Evolutionary conservation across 2,113 vertebrate species (phyloP).

Genomic region (Prinia subflava): DNA sequence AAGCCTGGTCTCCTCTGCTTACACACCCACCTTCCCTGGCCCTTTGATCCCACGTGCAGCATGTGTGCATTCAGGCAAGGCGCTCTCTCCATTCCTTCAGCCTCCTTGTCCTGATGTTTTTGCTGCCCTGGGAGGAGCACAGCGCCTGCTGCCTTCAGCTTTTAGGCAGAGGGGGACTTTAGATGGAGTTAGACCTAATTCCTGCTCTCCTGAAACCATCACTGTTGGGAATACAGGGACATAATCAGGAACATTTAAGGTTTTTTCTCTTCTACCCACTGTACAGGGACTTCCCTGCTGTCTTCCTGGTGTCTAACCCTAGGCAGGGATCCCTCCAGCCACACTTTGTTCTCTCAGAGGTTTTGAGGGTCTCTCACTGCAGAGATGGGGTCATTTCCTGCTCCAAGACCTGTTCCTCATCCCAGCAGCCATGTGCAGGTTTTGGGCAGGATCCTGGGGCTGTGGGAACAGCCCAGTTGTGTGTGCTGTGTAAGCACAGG

Average conservation of each 20-base stretch:
- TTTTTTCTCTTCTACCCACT: too few relatives aligned
- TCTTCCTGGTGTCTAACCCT: too few relatives aligned
- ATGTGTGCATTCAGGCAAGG: not conserved
- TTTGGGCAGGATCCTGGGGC: not conserved
- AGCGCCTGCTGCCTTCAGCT: not conserved
- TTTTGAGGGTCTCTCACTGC: not conserved
- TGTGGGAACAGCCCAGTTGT: not conserved
- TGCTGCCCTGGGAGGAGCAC: not conserved
- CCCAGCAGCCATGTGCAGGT: not conserved
- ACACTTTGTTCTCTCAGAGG: not conserved
- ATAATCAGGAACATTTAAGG: too few relatives aligned
- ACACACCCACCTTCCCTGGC: not conserved
- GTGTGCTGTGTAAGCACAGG: conserved; percentile 50
- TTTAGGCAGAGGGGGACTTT: not conserved
- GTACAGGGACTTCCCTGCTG: too few relatives aligned
- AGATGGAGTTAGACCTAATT: not conserved
- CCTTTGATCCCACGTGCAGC: not conserved
- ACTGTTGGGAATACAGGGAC: too few relatives aligned
- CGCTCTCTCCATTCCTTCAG: not conserved
- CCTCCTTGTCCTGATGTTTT: not conserved
- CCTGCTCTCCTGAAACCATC: too few relatives aligned
- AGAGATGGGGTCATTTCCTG: not conserved
- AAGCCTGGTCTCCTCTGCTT: not conserved
- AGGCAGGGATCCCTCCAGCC: not conserved
- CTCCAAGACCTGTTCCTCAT: not conserved